Conservation (phyloP, 2,888 invertebrate genomes). For the Cordylochernes scorpioides region DNA sequence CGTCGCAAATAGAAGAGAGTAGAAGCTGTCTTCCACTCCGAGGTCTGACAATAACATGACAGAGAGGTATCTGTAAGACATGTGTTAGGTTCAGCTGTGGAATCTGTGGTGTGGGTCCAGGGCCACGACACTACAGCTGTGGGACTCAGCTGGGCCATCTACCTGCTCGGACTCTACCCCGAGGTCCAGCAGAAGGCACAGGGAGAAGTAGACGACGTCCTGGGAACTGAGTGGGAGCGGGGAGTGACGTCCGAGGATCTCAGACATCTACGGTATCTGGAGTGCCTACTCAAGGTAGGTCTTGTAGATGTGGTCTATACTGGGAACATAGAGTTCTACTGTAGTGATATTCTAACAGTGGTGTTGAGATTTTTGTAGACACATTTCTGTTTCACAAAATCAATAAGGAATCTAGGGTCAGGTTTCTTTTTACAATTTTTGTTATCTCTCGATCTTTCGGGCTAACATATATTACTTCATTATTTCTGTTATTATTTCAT, state of each 20-base stretch:
- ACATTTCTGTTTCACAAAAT: too few species aligned
- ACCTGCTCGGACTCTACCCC: constrained; percentile 33
- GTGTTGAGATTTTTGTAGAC: too few species aligned
- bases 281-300: constrained; percentile 20
- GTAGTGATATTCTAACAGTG: too few species aligned
- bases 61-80: not conserved
- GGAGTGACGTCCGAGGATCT: constrained; percentile 52
- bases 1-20: not conserved
- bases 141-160: constrained; percentile 51
- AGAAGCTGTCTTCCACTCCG: too few species aligned
- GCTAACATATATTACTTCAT: too few species aligned
- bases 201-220: constrained; percentile 43
- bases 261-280: constrained; percentile 33
- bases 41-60: not conserved
- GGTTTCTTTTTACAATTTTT: too few species aligned
- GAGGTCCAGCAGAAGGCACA: constrained; percentile 32
- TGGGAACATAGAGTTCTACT: too few species aligned
- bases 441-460: too few species aligned
- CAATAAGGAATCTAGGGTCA: too few species aligned
- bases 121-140: constrained; percentile 37
- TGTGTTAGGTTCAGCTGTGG: not conserved
- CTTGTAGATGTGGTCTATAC: too few species aligned
- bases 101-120: constrained; percentile 2
- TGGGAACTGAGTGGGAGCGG: constrained; percentile 41
- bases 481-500: too few species aligned